phyloP scores from a whole-genome alignment of 2,797 vertebrate species.

The Lagodon rhomboides region DNA sequence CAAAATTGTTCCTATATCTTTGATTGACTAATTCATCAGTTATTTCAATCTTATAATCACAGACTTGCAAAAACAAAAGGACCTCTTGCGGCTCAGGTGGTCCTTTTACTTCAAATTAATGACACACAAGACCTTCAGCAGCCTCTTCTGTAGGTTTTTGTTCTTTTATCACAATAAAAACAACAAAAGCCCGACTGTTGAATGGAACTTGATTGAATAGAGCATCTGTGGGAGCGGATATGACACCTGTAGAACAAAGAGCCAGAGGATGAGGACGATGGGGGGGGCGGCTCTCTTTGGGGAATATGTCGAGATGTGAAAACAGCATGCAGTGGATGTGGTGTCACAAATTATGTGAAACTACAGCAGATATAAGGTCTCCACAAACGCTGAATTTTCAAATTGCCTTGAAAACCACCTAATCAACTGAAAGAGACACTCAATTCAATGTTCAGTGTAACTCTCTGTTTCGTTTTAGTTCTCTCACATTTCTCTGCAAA shows the following conservation, averaged over 20 bases:
- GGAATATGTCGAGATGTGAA: slow-evolving; percentile 29
- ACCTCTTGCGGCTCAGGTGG: neutral
- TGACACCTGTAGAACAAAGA: slow-evolving; percentile 60
- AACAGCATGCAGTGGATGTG: neutral
- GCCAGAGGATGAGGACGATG: neutral
- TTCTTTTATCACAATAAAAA: slow-evolving; percentile 22
- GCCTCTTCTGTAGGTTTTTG: neutral
- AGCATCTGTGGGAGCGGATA: slow-evolving; percentile 11
- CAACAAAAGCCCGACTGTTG: slow-evolving; percentile 9
- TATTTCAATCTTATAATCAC: neutral
- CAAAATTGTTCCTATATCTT: neutral
- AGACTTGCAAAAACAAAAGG: neutral
- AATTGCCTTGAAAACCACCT: neutral
- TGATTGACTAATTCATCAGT: accelerated
- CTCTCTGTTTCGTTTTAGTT: too few species aligned
- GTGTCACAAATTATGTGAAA: too few species aligned
- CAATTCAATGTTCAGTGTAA: neutral
- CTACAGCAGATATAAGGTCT: too few species aligned
- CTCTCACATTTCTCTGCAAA: neutral
- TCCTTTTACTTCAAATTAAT: neutral
- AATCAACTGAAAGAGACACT: neutral
- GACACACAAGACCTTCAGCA: slow-evolving; percentile 12
- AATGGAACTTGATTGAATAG: neutral
- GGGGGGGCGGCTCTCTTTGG: neutral
- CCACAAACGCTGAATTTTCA: neutral